Evolutionary conservation across 2,113 vertebrate species (phyloP).

Genomic region (Triplophysa siluroides): DNA sequence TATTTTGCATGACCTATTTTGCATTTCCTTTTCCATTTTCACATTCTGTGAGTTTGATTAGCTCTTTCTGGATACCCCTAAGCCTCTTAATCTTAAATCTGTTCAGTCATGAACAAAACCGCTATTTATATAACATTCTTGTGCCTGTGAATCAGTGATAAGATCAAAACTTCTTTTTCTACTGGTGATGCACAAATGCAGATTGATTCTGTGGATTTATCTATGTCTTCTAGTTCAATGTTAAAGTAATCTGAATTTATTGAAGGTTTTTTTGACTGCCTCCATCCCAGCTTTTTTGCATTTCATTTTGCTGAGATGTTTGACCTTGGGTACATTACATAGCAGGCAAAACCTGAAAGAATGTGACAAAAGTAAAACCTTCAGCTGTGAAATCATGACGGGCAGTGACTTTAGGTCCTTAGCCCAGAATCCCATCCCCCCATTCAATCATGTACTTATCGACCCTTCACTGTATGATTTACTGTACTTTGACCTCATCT

Average conservation of each 20-base stretch:
- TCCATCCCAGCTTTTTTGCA: too few species aligned
- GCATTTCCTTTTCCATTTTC: not conserved
- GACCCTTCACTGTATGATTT: constrained; percentile 17
- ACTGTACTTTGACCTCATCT: constrained; percentile 24
- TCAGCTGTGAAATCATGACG: not conserved
- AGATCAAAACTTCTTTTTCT: constrained; percentile 21
- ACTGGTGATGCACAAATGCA: constrained; percentile 10
- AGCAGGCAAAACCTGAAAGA: not conserved
- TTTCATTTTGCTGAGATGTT: too few species aligned
- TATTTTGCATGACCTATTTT: not conserved
- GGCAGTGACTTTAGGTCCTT: not conserved
- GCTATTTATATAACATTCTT: constrained; percentile 11
- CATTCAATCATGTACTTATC: constrained; percentile 9
- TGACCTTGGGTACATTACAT: not conserved
- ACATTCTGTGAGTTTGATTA: constrained; percentile 6
- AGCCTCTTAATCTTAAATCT: constrained; percentile 37
- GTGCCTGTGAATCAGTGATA: not conserved
- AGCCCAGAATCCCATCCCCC: not conserved
- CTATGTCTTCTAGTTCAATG: too few species aligned
- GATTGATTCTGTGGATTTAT: constrained; percentile 14
- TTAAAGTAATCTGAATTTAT: too few species aligned
- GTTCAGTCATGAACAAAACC: constrained; percentile 4
- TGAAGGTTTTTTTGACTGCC: not conserved
- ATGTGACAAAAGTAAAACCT: not conserved
- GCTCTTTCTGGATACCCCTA: constrained; percentile 9